phyloP scores from a whole-genome alignment of 2,113 vertebrate genomes.

The Gasterosteus nipponicus region DNA sequence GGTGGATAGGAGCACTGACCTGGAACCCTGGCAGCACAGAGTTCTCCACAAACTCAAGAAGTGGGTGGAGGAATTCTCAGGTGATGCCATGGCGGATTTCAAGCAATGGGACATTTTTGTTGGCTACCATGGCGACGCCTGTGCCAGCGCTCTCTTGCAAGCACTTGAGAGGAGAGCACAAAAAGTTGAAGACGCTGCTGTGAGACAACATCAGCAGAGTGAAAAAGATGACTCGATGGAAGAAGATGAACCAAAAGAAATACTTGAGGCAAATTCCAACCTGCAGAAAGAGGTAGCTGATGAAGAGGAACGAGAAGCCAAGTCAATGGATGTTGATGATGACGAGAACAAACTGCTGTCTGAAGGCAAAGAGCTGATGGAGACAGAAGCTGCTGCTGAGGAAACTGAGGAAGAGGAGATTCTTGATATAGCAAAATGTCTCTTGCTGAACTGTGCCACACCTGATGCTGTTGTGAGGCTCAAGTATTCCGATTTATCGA shows the following conservation, averaged over 20 bases:
- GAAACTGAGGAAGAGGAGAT: conserved; percentile 68
- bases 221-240: background rate
- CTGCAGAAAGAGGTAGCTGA: background rate
- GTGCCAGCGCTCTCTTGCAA: conserved; percentile 80
- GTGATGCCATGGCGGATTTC: conserved; percentile 52
- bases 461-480: conserved; percentile 80
- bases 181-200: background rate
- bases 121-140: conserved; percentile 81
- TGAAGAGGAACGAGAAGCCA: conserved; percentile 18
- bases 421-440: conserved; percentile 72
- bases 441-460: conserved; percentile 80
- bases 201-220: background rate
- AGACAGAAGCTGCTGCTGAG: conserved; percentile 24
- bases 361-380: conserved; percentile 30
- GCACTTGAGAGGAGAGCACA: conserved; percentile 65
- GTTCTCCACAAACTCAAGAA: conserved; percentile 71
- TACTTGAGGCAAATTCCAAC: background rate
- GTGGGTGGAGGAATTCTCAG: conserved; percentile 73
- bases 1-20: conserved; percentile 80
- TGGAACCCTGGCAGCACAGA: conserved; percentile 73
- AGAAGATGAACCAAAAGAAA: conserved; percentile 9
- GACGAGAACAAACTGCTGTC: background rate
- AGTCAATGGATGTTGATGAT: background rate
- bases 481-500: conserved; percentile 70
- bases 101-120: conserved; percentile 75